phyloP scores from a whole-genome alignment of 2,888 invertebrate genomes.

The Nomada flava region DNA sequence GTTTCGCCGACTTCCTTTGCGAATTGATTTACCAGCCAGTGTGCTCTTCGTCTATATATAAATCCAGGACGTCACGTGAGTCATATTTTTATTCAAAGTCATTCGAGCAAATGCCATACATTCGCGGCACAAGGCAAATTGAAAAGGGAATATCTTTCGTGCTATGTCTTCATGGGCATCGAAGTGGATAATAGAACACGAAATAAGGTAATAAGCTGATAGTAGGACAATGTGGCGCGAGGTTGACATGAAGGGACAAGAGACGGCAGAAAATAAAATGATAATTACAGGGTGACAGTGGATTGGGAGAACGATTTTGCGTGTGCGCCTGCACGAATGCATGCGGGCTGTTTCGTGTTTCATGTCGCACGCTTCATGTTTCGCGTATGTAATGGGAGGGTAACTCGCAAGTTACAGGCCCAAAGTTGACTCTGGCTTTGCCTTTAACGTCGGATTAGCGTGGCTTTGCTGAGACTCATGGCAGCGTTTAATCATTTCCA shows the following conservation, averaged over 20 bases:
- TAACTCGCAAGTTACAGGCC: slow-evolving; percentile 72
- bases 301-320: slow-evolving; percentile 42
- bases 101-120: too few relatives aligned
- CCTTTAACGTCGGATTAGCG: slow-evolving; percentile 81
- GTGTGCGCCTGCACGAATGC: slow-evolving; percentile 40
- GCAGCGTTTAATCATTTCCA: slow-evolving; percentile 82
- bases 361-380: slow-evolving; percentile 62
- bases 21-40: neutral
- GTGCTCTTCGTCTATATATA: neutral
- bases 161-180: neutral
- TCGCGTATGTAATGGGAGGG: slow-evolving; percentile 72
- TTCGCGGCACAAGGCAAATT: too few relatives aligned
- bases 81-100: too few relatives aligned
- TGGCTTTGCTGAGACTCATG: slow-evolving; percentile 79
- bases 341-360: slow-evolving; percentile 57
- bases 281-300: slow-evolving; percentile 46
- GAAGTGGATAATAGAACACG: neutral
- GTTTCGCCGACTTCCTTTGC: neutral
- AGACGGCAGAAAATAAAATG: slow-evolving; percentile 27
- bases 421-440: slow-evolving; percentile 79
- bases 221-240: neutral
- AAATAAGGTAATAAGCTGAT: neutral
- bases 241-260: neutral
- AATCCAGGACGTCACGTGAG: too few relatives aligned
- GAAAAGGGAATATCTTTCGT: too few relatives aligned